Base-by-base conservation (phyloP, 2,888 invertebrate species). In the Omphaloscelis lunosa region DNA sequence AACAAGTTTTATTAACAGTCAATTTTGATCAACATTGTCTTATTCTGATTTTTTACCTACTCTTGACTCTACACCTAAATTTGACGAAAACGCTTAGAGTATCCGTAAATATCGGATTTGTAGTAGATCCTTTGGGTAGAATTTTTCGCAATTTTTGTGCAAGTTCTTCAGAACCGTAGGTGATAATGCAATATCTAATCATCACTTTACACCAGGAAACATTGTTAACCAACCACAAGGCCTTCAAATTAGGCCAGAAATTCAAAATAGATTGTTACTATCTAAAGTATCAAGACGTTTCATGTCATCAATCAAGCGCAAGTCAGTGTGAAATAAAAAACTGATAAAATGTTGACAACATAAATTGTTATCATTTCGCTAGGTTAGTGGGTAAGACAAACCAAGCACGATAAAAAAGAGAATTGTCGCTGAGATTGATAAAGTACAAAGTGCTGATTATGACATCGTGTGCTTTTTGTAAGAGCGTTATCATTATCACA, bases 331-430 rank as follows among this genome's bases (percentile, higher is more conserved):
- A 53, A 75, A 63, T 67, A 58, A 68, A 77, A 84, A 76, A 84
- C 72, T 86, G 87, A 86, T 88, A 85, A 85, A 84, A 84, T 81
- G 65, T 77, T 65, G 79, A 68, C 41, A 76, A 20, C 68, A 72
- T 61, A 53, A 59, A 29, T 75, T 79, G 83, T 91, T 94, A 94
- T 94, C 93, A 87, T 84, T 86, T 89, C 89, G 92, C 90, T 94
- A 90, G 95, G 95, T 95, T 94, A 95, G 94, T 93, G 84, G 94
- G 95, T 94, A 93, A 95, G 89, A 92, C 91, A 89, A 86, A 84
- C 75, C 66, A 75, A 71, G 63, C n/a, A 58, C 67, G 88, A 86
- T 86, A 82, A 85, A 71, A 71, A 68, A 58, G 63, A 77, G 75
- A 85, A 74, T 75, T 66, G 58, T 69, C 34, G 67, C 70, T 39